These are phyloP conservation scores for Troides oblongomaculatus DNA, from an alignment of 2,888 invertebrate genomes.

Conservation along the genomic window DNA sequence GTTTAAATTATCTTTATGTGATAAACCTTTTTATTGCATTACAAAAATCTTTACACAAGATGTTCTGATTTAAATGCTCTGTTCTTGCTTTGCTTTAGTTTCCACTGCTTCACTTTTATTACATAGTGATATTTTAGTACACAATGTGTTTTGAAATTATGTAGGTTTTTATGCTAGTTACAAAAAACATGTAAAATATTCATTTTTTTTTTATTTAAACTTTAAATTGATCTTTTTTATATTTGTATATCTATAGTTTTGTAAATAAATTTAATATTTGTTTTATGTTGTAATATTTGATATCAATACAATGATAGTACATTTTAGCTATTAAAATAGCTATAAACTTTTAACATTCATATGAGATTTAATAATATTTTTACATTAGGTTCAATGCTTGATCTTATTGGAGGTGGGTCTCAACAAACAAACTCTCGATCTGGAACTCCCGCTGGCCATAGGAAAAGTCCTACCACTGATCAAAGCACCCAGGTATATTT, in stretches of 20 bases:
- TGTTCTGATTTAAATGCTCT: neutral
- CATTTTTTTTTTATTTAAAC: too few relatives aligned
- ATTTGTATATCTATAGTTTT: too few relatives aligned
- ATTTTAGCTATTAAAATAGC: too few relatives aligned
- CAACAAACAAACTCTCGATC: slow-evolving; percentile 84
- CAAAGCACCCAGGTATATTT: slow-evolving; percentile 86
- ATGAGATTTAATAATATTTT: slow-evolving; percentile 1
- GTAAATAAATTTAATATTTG: too few relatives aligned
- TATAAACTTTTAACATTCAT: too few relatives aligned
- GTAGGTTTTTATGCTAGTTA: too few relatives aligned
- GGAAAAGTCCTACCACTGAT: slow-evolving; percentile 92
- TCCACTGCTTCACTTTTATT: neutral
- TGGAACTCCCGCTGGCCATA: slow-evolving; percentile 87
- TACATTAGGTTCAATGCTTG: slow-evolving; percentile 79
- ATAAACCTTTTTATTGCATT: neutral
- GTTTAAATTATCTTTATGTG: neutral
- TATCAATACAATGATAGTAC: too few relatives aligned
- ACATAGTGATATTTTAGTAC: neutral
- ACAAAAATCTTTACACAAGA: neutral
- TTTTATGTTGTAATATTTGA: too few relatives aligned
- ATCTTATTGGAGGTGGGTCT: slow-evolving; percentile 84
- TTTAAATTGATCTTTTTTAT: too few relatives aligned
- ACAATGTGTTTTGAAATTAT: too few relatives aligned
- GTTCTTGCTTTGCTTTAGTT: slow-evolving; percentile 19
- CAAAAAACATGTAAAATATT: too few relatives aligned